Conservation (phyloP, 2,888 invertebrate genomes). For the Agrochola lota region DNA sequence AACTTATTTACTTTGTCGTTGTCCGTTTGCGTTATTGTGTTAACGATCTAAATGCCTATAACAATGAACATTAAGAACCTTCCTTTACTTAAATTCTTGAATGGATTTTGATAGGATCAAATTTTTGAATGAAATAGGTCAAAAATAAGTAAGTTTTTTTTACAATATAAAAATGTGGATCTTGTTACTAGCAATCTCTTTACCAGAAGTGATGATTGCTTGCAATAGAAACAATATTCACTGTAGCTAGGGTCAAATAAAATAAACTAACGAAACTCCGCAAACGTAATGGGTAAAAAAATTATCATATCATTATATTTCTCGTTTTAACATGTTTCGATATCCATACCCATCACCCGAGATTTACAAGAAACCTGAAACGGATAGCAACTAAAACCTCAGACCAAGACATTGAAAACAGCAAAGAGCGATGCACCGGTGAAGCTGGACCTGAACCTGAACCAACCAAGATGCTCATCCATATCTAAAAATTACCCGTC, state of each 20-base stretch:
- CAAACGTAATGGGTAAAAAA: no score
- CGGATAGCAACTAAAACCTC: no score
- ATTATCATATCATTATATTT: background rate
- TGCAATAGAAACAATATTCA: background rate
- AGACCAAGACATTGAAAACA: no score
- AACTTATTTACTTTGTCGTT: slow-evolving; percentile 23
- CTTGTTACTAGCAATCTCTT: background rate
- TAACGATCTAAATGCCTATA: background rate
- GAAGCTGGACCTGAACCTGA: no score
- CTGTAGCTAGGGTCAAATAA: no score
- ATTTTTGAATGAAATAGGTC: background rate
- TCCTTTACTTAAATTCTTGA: background rate
- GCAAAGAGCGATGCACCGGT: no score
- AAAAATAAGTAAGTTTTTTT: background rate
- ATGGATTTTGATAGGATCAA: background rate
- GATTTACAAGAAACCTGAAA: no score
- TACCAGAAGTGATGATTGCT: background rate
- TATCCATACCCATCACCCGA: no score
- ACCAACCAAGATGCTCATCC: no score
- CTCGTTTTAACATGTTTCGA: background rate
- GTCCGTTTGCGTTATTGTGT: slow-evolving; percentile 2
- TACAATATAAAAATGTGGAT: no score
- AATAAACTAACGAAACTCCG: no score
- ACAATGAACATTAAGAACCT: slow-evolving; percentile 1
- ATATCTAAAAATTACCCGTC: no score